Conservation (phyloP, 2,113 vertebrate genomes). For the Neodon shergylaensis region DNA sequence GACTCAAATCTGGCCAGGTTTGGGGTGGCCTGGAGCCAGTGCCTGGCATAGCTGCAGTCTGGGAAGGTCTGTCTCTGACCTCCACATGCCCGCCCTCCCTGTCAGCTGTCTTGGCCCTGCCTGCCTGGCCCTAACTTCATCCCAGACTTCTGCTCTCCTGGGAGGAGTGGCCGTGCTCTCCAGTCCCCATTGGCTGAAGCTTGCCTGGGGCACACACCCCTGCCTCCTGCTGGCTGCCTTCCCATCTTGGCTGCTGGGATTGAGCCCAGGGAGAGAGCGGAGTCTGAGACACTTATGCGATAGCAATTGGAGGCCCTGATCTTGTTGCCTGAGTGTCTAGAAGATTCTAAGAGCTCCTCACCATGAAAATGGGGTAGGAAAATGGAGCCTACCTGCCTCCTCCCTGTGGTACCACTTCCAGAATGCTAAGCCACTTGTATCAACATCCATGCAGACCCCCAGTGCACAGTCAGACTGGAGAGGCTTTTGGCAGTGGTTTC, state of each 20-base stretch:
- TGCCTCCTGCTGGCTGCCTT: constrained; percentile 45
- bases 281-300: not conserved
- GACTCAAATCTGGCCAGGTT: constrained; percentile 19
- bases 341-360: constrained; percentile 10
- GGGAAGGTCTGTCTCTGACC: constrained; percentile 3
- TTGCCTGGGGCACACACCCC: not conserved
- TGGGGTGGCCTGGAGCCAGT: not conserved
- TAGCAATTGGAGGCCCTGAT: not conserved
- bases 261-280: not conserved
- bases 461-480: not conserved
- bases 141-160: not conserved
- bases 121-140: not conserved
- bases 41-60: not conserved
- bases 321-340: not conserved
- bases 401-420: not conserved
- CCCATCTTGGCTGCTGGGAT: not conserved
- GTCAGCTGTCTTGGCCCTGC: constrained; percentile 47
- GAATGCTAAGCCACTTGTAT: constrained; percentile 11
- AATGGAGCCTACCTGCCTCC: not conserved
- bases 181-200: constrained; percentile 51
- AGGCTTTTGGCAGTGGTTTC: constrained; percentile 61
- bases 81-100: not conserved
- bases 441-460: not conserved
- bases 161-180: constrained; percentile 53
- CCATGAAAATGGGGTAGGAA: not conserved